A percentile compares a stretch with the other conserved stretches of the same genome.
Evolutionary conservation across 2,888 invertebrate species (phyloP).

Genomic region (Ditylenchus weischeri): DNA sequence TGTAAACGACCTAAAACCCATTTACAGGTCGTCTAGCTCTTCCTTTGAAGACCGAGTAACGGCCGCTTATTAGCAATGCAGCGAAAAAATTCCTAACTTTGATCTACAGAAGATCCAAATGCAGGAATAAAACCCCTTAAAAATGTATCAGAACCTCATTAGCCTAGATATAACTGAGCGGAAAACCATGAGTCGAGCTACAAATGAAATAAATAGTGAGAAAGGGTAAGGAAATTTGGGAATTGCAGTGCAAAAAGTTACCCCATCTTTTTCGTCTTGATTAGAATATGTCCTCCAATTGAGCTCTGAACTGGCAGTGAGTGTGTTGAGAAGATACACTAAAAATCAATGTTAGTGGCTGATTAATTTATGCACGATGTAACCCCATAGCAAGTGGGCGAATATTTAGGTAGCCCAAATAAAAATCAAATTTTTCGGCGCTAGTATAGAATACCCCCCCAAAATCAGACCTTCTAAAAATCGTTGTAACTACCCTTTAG

Average conservation of each 20-base stretch:
- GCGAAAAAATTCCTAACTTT: too few relatives aligned
- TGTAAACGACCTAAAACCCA: too few relatives aligned
- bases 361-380: constrained; percentile 23
- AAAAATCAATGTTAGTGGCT: constrained; percentile 17
- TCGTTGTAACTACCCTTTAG: too few relatives aligned
- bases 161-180: too few relatives aligned
- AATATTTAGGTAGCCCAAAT: not conserved
- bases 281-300: constrained; percentile 39
- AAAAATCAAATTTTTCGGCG: not conserved
- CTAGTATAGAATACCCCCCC: too few relatives aligned
- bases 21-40: too few relatives aligned
- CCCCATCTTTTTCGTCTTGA: constrained; percentile 37
- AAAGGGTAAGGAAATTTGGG: not conserved
- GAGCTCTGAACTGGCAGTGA: constrained; percentile 36
- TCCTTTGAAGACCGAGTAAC: too few relatives aligned
- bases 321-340: constrained; percentile 44
- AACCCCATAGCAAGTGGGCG: constrained; percentile 1
- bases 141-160: not conserved
- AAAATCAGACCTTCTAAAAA: too few relatives aligned
- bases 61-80: too few relatives aligned
- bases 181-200: too few relatives aligned
- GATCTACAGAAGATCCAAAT: not conserved
- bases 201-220: not conserved
- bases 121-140: not conserved
- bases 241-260: constrained; percentile 23